Evolutionary conservation across 2,797 vertebrate species (phyloP).

Genomic region (Sebastiscus albofasciatus): DNA sequence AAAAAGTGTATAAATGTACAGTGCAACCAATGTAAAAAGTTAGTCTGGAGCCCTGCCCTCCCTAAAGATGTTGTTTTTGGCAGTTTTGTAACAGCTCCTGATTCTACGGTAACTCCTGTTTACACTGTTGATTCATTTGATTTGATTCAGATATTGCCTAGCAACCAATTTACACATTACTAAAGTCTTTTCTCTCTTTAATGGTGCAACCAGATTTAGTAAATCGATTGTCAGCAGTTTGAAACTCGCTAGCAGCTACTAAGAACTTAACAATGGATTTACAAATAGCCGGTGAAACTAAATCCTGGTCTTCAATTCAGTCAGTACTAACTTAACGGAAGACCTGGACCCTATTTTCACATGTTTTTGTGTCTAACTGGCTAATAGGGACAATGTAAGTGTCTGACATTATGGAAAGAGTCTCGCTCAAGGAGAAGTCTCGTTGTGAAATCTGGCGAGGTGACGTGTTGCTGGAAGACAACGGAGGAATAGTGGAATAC

Average conservation of each 20-base stretch:
- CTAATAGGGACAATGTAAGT: no score
- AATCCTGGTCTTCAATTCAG: background rate
- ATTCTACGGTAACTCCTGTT: background rate
- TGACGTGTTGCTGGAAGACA: no score
- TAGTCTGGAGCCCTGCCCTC: background rate
- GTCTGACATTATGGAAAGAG: no score
- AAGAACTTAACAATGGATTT: background rate
- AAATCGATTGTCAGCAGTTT: background rate
- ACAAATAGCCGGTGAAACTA: accelerated
- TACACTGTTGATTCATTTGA: background rate
- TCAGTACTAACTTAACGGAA: background rate
- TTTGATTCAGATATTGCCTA: background rate
- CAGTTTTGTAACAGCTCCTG: background rate
- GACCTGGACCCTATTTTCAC: no score
- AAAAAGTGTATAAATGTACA: no score
- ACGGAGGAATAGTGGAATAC: no score
- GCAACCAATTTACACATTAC: no score
- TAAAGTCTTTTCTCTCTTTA: no score
- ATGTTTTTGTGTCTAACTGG: no score
- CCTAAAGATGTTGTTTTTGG: background rate
- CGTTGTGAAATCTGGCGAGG: no score
- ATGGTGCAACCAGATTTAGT: background rate
- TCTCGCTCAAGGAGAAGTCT: no score
- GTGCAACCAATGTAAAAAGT: no score
- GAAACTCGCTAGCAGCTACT: background rate